phyloP scores from a whole-genome alignment of 2,888 invertebrate species.

The Eilema caniola region DNA sequence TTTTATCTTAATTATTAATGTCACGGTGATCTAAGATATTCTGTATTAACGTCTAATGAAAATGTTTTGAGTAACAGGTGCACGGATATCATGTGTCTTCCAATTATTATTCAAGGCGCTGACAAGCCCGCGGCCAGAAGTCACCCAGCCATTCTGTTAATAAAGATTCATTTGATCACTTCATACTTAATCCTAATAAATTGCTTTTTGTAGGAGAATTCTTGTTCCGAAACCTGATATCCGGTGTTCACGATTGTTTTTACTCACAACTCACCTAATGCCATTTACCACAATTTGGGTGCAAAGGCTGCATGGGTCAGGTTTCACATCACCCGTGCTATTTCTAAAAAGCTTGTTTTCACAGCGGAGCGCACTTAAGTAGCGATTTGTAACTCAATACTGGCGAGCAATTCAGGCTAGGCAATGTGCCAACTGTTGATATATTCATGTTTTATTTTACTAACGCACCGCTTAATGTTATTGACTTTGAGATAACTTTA shows the following conservation, averaged over 20 bases:
- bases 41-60: constrained; percentile 49
- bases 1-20: constrained; percentile 40
- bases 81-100: constrained; percentile 60
- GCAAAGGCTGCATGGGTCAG: constrained; percentile 77
- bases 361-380: constrained; percentile 82
- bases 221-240: constrained; percentile 62
- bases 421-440: constrained; percentile 75
- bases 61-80: constrained; percentile 57
- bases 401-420: constrained; percentile 69
- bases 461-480: constrained; percentile 35
- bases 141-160: constrained; percentile 40
- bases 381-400: constrained; percentile 78
- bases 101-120: constrained; percentile 64
- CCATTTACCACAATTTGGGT: constrained; percentile 80
- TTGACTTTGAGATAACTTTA: constrained; percentile 34
- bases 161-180: constrained; percentile 48
- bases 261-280: constrained; percentile 80
- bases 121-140: constrained; percentile 53
- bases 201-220: constrained; percentile 52
- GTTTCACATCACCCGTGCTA: constrained; percentile 76
- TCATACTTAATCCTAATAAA: constrained; percentile 52
- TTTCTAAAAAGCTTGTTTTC: constrained; percentile 86
- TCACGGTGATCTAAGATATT: constrained; percentile 45
- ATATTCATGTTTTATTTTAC: constrained; percentile 50
- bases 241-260: constrained; percentile 69